Evolutionary conservation across 2,888 invertebrate species (phyloP).

Genomic region (Halictus ligatus): DNA sequence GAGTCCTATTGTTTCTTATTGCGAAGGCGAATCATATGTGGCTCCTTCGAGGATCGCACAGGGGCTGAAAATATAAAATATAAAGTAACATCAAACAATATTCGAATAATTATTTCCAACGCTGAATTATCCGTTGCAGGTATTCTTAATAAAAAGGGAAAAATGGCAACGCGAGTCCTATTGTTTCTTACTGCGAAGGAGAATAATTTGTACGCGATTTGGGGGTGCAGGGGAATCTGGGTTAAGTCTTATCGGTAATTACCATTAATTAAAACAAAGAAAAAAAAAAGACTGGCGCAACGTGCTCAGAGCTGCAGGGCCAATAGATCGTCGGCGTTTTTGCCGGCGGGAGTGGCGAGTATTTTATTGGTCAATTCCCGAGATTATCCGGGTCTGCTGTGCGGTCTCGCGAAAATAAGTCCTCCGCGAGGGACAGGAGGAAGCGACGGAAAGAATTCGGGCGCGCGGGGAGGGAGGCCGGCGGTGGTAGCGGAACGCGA

Average conservation of each 20-base stretch:
- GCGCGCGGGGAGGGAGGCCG: conserved; percentile 18
- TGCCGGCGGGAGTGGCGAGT: background rate
- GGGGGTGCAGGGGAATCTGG: background rate
- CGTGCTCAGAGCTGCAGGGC: background rate
- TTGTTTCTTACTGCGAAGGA: background rate
- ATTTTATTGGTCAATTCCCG: conserved; percentile 36
- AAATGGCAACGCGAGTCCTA: background rate
- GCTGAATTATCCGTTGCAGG: too few species aligned
- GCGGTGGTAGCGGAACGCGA: conserved; percentile 41
- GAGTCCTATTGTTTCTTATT: too few species aligned
- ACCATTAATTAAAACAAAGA: background rate
- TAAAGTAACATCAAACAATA: too few species aligned
- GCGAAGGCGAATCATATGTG: too few species aligned
- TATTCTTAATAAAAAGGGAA: background rate
- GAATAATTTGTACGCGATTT: background rate
- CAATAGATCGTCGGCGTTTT: background rate
- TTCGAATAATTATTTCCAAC: too few species aligned
- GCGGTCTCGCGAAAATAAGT: conserved; percentile 36
- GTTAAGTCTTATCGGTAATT: background rate
- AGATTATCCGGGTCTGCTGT: conserved; percentile 12
- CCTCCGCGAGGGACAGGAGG: conserved; percentile 10
- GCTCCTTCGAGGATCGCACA: too few species aligned
- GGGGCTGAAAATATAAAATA: too few species aligned
- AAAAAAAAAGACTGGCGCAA: background rate
- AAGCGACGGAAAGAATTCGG: conserved; percentile 24